These are phyloP conservation scores for Loxodonta africana DNA, from an alignment of 2,113 vertebrate species.

Conservation along the genomic window DNA sequence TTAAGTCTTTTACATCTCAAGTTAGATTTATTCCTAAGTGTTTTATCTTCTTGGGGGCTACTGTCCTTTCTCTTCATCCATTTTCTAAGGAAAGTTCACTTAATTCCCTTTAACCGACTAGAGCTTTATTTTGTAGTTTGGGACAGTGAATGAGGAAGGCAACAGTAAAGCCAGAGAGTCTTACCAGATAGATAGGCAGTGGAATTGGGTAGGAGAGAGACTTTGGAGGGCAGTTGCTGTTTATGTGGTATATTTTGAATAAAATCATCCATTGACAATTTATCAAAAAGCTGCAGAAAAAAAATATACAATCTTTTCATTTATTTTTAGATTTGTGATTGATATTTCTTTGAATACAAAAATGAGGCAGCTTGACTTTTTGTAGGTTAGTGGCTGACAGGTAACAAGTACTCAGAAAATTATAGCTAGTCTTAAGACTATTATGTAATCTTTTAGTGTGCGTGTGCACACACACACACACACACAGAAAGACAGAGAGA, in stretches of 20 bases:
- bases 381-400: neutral
- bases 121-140: neutral
- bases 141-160: neutral
- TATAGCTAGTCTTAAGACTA: neutral
- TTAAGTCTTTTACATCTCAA: no score
- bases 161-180: neutral
- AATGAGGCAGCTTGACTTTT: neutral
- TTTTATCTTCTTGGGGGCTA: no score
- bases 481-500: neutral
- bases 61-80: neutral
- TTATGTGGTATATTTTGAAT: neutral
- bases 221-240: neutral
- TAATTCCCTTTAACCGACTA: neutral
- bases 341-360: neutral
- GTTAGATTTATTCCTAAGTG: no score
- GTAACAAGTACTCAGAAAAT: neutral
- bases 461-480: no score
- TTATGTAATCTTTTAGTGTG: neutral
- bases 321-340: neutral
- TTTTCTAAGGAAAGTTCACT: neutral
- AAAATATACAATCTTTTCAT: neutral
- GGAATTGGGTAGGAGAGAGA: neutral
- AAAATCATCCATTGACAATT: slow-evolving; percentile 1
- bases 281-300: neutral
- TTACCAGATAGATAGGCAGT: neutral